Conservation (phyloP, 2,888 invertebrate genomes). For the Drosophila engyochracea region DNA sequence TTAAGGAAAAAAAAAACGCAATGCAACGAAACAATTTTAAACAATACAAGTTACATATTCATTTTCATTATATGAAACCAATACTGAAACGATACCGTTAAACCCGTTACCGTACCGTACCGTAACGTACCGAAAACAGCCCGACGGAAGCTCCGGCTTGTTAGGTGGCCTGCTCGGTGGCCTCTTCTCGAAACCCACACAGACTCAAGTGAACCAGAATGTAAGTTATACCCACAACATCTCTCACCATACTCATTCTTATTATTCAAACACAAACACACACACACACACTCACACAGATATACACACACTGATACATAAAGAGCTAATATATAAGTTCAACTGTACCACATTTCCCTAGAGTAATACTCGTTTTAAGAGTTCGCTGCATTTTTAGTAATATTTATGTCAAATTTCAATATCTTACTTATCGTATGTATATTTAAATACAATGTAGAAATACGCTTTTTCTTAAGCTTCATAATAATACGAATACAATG, state of each 20-base stretch:
- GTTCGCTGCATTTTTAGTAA: slow-evolving; percentile 61
- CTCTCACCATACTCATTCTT: slow-evolving; percentile 64
- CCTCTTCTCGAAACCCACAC: slow-evolving; percentile 85
- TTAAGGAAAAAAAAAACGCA: slow-evolving; percentile 62
- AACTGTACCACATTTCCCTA: slow-evolving; percentile 53
- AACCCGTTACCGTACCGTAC: slow-evolving; percentile 65
- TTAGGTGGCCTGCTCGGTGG: slow-evolving; percentile 85
- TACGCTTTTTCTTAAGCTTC: slow-evolving; percentile 39
- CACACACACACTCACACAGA: slow-evolving; percentile 44
- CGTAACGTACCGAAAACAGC: slow-evolving; percentile 70
- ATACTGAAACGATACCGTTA: slow-evolving; percentile 62
- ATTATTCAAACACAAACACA: slow-evolving; percentile 35
- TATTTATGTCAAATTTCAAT: slow-evolving; percentile 24
- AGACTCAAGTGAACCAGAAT: slow-evolving; percentile 84
- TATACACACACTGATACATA: slow-evolving; percentile 33
- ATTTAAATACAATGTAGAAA: slow-evolving; percentile 27
- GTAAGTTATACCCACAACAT: slow-evolving; percentile 83
- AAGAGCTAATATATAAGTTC: slow-evolving; percentile 49
- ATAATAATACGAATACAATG: slow-evolving; percentile 27
- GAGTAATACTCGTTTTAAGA: slow-evolving; percentile 55
- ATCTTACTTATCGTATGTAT: slow-evolving; percentile 14
- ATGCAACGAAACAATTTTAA: slow-evolving; percentile 78
- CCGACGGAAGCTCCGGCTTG: slow-evolving; percentile 84
- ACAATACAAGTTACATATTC: slow-evolving; percentile 80
- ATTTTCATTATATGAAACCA: slow-evolving; percentile 80